Evolutionary conservation across 2,113 vertebrate genomes (phyloP).

Genomic region (Oryzias melastigma): DNA sequence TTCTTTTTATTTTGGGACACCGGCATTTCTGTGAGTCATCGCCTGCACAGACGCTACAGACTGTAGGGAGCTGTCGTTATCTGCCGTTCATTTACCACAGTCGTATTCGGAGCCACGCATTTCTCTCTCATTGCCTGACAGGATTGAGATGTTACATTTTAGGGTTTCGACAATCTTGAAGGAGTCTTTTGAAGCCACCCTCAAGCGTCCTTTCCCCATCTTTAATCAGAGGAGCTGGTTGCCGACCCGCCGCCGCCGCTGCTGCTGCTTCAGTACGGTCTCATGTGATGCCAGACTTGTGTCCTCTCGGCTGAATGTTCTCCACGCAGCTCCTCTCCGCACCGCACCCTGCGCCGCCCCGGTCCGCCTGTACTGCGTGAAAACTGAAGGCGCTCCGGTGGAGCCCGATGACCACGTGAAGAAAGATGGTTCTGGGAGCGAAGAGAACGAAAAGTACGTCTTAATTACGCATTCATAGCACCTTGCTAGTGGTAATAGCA

Average conservation of each 20-base stretch:
- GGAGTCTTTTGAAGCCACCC: slow-evolving; percentile 71
- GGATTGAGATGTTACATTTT: slow-evolving; percentile 81
- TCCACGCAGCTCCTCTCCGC: slow-evolving; percentile 37
- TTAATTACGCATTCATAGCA: not conserved
- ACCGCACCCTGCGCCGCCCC: slow-evolving; percentile 16
- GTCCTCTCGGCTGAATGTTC: slow-evolving; percentile 27
- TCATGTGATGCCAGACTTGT: slow-evolving; percentile 30
- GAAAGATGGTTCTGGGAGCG: slow-evolving; percentile 55
- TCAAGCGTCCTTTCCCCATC: slow-evolving; percentile 62
- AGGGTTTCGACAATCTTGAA: slow-evolving; percentile 71
- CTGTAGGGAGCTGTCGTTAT: not conserved
- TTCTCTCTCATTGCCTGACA: slow-evolving; percentile 44
- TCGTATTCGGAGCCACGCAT: slow-evolving; percentile 19
- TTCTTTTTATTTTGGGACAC: slow-evolving; percentile 30
- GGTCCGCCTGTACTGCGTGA: slow-evolving; percentile 64
- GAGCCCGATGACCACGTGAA: slow-evolving; percentile 57
- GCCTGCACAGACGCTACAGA: not conserved
- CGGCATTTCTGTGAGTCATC: slow-evolving; percentile 30
- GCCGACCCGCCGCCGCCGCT: slow-evolving; percentile 25
- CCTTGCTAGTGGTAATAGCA: not conserved
- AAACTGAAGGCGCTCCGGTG: slow-evolving; percentile 60
- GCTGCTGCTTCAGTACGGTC: slow-evolving; percentile 36
- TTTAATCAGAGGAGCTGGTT: slow-evolving; percentile 48
- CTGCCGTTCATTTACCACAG: not conserved
- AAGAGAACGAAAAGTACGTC: slow-evolving; percentile 71